A percentile compares a stretch with the other conserved stretches of the same genome.
phyloP scores from a whole-genome alignment of 2,113 vertebrate species.

The Macquaria australasica region DNA sequence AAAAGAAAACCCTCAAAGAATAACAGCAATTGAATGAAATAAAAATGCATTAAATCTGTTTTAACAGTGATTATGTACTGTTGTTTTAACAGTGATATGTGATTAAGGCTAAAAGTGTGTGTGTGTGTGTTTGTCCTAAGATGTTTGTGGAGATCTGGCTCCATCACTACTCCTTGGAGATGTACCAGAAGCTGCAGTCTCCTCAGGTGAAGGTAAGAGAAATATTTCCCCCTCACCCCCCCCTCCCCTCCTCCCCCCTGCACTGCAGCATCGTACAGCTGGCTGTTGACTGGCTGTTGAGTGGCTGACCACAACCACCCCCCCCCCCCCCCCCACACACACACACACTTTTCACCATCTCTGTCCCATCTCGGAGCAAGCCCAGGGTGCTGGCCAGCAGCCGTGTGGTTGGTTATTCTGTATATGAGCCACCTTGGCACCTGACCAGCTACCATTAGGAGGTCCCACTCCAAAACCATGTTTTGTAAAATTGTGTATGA shows the following conservation, averaged over 20 bases:
- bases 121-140: constrained; percentile 69
- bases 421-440: neutral
- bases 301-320: constrained; percentile 54
- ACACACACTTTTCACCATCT: too few relatives aligned
- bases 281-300: constrained; percentile 68
- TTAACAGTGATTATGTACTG: too few relatives aligned
- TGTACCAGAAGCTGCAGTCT: constrained; percentile 98
- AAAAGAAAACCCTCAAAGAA: too few relatives aligned
- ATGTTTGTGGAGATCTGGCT: constrained; percentile 99
- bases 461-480: neutral
- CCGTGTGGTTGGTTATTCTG: neutral
- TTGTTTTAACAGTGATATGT: too few relatives aligned
- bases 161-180: constrained; percentile 97
- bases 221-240: too few relatives aligned
- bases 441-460: neutral
- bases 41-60: neutral
- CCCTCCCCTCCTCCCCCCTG: too few relatives aligned
- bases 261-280: constrained; percentile 59
- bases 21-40: neutral
- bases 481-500: neutral
- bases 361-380: neutral
- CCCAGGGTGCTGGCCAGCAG: neutral
- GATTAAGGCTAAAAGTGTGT: neutral
- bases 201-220: constrained; percentile 96
- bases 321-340: neutral